Evolutionary conservation across 2,888 invertebrate species (phyloP), one percentile per base, ranked within the genome.

Genomic region (Ceriagrion tenellum): DNA sequence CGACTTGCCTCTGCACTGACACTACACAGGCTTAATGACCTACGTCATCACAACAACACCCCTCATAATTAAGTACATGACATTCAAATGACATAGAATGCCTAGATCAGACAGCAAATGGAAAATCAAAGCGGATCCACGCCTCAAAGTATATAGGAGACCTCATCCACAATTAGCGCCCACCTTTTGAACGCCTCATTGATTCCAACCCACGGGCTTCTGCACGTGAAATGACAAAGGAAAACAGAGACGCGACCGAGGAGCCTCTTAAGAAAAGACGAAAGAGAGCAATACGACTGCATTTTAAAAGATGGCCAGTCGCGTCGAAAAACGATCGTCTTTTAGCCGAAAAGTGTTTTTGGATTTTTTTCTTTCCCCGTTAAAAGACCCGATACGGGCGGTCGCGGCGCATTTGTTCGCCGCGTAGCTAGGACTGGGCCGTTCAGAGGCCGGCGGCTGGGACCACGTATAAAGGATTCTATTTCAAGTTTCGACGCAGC

Each of bases 401-500:
- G 59, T 91, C n/a, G 69, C 47, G 69, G 93, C 13, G 69, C 63
- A 93, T 93, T 55, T 63, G 74, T 93, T 63, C 35, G 63, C 40
- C 35, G 81, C 30, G 35, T 12, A 30, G n/a, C 12, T 12, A 0
- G 81, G 81, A 59, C 20, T 6, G 81, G 35, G 35, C 4, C 35
- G 81, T 81, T 47, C 8, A 6, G n/a, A n/a, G 20, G 69, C 3
- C 26, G 35, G 81, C 8, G 35, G 81, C 12, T 13, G 81, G 81
- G n/a, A 35, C 81, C 35, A 56, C 47, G 40, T 93, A 69, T 69
- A 93, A 93, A 93, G 69, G 93, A 69, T 93, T 93, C 93, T 93
- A 93, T 93, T 93, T 93, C 93, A 93, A 93, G 93, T 69, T 93
- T 93, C 93, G 63, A 63, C 91, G 91, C 18, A 91, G 91, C 55